phyloP scores from a whole-genome alignment of 2,113 vertebrate species.

The Odocoileus hemionus region DNA sequence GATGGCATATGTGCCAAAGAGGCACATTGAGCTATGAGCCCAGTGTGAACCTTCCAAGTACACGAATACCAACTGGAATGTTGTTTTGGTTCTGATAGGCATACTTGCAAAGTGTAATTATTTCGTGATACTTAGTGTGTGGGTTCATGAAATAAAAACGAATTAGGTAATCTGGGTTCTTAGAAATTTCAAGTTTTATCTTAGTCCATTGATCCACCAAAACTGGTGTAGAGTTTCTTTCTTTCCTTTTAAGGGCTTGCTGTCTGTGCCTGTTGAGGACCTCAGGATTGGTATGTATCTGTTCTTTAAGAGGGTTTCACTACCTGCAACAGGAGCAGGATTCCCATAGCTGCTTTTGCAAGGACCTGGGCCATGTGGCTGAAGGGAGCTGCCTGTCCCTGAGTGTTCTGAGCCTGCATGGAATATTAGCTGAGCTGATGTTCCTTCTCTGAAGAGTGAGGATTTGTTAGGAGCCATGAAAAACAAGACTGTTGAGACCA shows the following conservation, averaged over 20 bases:
- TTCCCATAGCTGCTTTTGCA: fast-evolving
- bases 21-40: neutral
- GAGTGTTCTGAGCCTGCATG: fast-evolving
- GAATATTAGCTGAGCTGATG: neutral
- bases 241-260: neutral
- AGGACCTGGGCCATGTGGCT: neutral
- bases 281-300: neutral
- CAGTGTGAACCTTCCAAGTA: neutral
- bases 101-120: neutral
- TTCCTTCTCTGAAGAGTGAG: neutral
- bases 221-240: neutral
- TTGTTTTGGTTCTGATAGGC: neutral
- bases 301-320: neutral
- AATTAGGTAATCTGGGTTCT: neutral
- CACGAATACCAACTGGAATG: neutral
- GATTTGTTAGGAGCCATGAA: neutral
- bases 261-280: neutral
- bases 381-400: neutral
- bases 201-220: neutral
- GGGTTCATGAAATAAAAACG: neutral
- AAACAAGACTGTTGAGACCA: neutral
- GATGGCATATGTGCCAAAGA: neutral
- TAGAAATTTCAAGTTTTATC: neutral
- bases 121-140: neutral
- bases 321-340: neutral